These are phyloP conservation scores for Halictus ligatus DNA, from an alignment of 2,888 invertebrate species.

Conservation along the genomic window DNA sequence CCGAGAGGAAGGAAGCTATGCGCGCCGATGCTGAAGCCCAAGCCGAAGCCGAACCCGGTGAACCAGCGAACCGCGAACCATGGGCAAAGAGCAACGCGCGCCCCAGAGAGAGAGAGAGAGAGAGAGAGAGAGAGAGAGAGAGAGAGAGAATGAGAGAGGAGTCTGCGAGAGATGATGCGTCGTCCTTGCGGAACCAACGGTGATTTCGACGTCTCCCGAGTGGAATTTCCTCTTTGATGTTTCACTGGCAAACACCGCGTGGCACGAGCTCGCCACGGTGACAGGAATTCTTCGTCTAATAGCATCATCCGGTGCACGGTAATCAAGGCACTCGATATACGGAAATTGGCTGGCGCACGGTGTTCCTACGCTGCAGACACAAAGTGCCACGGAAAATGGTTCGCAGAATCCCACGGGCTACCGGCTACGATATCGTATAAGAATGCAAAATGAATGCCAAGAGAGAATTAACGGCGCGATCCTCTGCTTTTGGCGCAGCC, in stretches of 20 bases:
- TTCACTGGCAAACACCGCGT: slow-evolving; percentile 20
- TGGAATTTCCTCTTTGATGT: slow-evolving; percentile 51
- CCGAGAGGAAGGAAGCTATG: slow-evolving; percentile 41
- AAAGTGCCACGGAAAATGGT: background rate
- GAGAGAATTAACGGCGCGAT: background rate
- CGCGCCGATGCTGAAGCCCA: background rate
- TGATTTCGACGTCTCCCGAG: slow-evolving; percentile 40
- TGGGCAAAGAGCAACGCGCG: slow-evolving; percentile 16
- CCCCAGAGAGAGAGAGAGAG: background rate
- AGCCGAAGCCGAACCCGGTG: background rate
- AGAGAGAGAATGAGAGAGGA: background rate
- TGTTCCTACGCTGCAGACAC: background rate
- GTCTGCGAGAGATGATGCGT: slow-evolving; percentile 43
- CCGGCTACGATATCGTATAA: background rate
- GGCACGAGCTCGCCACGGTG: slow-evolving; percentile 7
- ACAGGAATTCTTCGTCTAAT: slow-evolving; percentile 34
- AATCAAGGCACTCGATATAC: slow-evolving; percentile 7
- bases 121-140: background rate
- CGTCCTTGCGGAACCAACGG: slow-evolving; percentile 43
- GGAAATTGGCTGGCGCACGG: slow-evolving; percentile 20
- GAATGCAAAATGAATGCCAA: background rate
- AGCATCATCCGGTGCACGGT: slow-evolving; percentile 23
- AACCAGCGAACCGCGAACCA: slow-evolving; percentile 44
- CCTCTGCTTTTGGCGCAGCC: background rate
- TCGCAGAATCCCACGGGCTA: background rate